Evolutionary conservation across 2,113 vertebrate genomes (phyloP).

Genomic region (Phrynocephalus versicolor): DNA sequence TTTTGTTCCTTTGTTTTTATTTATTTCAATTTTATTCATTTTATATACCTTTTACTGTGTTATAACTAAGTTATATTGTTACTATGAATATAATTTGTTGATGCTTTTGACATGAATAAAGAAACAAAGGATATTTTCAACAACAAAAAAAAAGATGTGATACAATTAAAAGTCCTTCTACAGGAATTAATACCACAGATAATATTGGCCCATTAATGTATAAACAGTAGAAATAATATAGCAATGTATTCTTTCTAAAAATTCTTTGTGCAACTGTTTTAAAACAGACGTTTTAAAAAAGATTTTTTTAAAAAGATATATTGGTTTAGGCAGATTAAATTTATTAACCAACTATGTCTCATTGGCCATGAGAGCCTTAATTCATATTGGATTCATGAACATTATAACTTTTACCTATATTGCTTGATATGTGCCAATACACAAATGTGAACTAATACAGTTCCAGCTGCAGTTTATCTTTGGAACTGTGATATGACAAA

Average conservation of each 20-base stretch:
- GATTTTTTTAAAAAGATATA: neutral
- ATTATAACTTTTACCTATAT: neutral
- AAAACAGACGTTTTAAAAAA: neutral
- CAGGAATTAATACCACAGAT: too few relatives aligned
- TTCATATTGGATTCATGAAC: neutral
- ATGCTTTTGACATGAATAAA: too few relatives aligned
- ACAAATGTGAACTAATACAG: neutral
- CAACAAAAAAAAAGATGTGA: too few relatives aligned
- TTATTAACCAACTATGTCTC: neutral
- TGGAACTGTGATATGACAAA: neutral
- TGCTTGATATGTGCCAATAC: neutral
- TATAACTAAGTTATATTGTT: too few relatives aligned
- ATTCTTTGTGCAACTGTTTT: neutral
- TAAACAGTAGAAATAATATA: too few relatives aligned
- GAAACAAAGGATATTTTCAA: too few relatives aligned
- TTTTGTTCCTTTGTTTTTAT: too few relatives aligned
- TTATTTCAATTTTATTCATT: too few relatives aligned
- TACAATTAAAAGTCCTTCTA: too few relatives aligned
- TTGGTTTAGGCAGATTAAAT: neutral
- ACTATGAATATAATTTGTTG: too few relatives aligned
- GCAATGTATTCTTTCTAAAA: neutral
- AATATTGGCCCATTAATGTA: too few relatives aligned
- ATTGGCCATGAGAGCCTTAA: neutral
- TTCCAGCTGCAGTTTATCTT: neutral
- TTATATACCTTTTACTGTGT: too few relatives aligned